Conservation (phyloP, 2,113 vertebrate species). For the mouse (Mus musculus) region DNA sequence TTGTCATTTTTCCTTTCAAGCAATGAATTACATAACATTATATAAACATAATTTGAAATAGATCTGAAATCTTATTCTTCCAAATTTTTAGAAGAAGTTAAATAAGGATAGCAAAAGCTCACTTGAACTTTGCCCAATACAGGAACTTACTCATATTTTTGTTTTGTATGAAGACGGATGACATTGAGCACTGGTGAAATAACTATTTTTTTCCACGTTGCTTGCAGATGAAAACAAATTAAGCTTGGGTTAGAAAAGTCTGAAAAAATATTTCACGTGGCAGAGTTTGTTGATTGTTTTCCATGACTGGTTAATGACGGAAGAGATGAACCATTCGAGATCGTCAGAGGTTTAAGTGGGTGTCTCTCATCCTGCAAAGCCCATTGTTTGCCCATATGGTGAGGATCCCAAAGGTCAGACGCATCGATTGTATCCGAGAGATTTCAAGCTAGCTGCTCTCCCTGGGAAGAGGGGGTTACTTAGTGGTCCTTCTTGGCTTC, state of each 20-base stretch:
- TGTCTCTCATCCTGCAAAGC: slow-evolving; percentile 13
- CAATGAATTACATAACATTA: slow-evolving; percentile 3
- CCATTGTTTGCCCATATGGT: background rate
- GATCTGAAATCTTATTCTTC: slow-evolving; percentile 35
- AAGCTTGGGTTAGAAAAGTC: slow-evolving; percentile 24
- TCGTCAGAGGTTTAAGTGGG: slow-evolving; percentile 9
- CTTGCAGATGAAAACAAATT: slow-evolving; percentile 32
- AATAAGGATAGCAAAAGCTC: slow-evolving; percentile 62
- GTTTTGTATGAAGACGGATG: slow-evolving; percentile 61
- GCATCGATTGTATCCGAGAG: slow-evolving; percentile 12
- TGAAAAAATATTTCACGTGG: slow-evolving; percentile 25
- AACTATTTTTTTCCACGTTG: background rate
- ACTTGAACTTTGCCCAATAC: slow-evolving; percentile 73
- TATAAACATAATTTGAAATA: slow-evolving; percentile 42
- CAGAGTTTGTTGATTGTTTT: background rate
- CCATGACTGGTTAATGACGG: background rate
- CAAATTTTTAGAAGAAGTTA: slow-evolving; percentile 56
- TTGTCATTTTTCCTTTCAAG: slow-evolving; percentile 24
- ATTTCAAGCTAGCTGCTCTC: slow-evolving; percentile 31
- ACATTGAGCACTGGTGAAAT: slow-evolving; percentile 55
- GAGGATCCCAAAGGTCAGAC: slow-evolving; percentile 20
- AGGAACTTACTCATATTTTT: slow-evolving; percentile 71
- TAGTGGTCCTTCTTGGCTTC: slow-evolving; percentile 41
- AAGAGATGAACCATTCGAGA: slow-evolving; percentile 43
- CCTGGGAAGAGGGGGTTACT: slow-evolving; percentile 22